Evolutionary conservation across 1,140 invertebrate species (phyloP).

Genomic region (Pseudachorutes palmiensis): DNA sequence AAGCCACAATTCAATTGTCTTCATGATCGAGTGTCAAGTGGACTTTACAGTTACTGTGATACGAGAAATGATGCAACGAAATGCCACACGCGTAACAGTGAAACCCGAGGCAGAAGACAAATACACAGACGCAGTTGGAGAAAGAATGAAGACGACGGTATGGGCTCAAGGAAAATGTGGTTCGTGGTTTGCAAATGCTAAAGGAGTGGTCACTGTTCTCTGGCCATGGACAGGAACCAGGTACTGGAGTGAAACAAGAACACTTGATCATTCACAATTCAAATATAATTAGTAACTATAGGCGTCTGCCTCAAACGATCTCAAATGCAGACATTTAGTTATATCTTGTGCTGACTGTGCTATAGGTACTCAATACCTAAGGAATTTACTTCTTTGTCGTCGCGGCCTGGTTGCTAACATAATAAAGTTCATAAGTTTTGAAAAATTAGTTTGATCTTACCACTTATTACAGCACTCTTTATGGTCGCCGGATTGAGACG

Average conservation of each 20-base stretch:
- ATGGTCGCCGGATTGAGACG: too few relatives aligned
- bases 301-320: too few relatives aligned
- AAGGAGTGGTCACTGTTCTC: not conserved
- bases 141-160: conserved; percentile 17
- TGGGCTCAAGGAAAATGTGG: conserved; percentile 12
- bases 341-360: too few relatives aligned
- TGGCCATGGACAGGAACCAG: not conserved
- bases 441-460: too few relatives aligned
- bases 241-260: not conserved
- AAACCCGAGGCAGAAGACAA: conserved; percentile 7
- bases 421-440: too few relatives aligned
- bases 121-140: not conserved
- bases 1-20: conserved; percentile 22
- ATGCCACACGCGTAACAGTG: not conserved
- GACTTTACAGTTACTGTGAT: conserved; percentile 16
- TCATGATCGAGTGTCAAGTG: conserved; percentile 26
- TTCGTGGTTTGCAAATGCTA: not conserved
- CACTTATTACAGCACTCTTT: too few relatives aligned
- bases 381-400: too few relatives aligned
- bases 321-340: too few relatives aligned
- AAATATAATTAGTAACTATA: conserved; percentile 1
- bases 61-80: conserved; percentile 13
- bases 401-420: too few relatives aligned
- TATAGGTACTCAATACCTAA: too few relatives aligned
- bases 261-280: not conserved